Conservation (phyloP, 2,113 vertebrate species). For the Semnornis frantzii region DNA sequence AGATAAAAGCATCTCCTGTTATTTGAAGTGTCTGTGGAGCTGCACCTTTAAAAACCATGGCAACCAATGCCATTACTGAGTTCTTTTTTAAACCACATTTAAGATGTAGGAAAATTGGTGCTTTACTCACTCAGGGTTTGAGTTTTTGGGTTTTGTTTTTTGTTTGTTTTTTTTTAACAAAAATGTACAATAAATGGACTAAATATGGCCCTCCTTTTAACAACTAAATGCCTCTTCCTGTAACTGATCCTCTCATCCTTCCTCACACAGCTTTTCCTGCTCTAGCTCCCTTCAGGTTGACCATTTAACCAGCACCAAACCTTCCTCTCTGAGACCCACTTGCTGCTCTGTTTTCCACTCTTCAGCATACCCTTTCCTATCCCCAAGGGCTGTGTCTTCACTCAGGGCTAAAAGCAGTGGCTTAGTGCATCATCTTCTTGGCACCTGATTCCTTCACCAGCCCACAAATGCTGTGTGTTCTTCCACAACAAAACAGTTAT, state of each 20-base stretch:
- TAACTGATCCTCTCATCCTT: neutral
- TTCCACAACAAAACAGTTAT: neutral
- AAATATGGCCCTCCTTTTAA: neutral
- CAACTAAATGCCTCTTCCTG: neutral
- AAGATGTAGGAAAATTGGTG: conserved; percentile 57
- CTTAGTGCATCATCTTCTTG: neutral
- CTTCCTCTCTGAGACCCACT: neutral
- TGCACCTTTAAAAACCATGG: conserved; percentile 65
- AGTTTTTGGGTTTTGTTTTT: neutral
- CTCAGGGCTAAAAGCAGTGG: neutral
- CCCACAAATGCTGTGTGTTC: neutral
- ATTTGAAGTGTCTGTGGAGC: conserved; percentile 51
- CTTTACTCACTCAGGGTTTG: neutral
- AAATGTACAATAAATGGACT: neutral
- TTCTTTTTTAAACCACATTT: conserved; percentile 51
- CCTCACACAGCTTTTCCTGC: neutral
- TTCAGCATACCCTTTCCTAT: neutral
- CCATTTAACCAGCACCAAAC: conserved; percentile 10
- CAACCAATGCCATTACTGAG: conserved; percentile 54
- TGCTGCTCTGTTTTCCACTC: neutral
- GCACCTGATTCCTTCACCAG: neutral
- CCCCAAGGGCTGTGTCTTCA: neutral
- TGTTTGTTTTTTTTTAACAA: neutral
- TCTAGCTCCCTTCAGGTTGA: neutral
- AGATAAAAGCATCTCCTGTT: conserved; percentile 65